Base-by-base conservation (phyloP, 2,797 vertebrate species). In the Poeciliopsis presidionis region DNA sequence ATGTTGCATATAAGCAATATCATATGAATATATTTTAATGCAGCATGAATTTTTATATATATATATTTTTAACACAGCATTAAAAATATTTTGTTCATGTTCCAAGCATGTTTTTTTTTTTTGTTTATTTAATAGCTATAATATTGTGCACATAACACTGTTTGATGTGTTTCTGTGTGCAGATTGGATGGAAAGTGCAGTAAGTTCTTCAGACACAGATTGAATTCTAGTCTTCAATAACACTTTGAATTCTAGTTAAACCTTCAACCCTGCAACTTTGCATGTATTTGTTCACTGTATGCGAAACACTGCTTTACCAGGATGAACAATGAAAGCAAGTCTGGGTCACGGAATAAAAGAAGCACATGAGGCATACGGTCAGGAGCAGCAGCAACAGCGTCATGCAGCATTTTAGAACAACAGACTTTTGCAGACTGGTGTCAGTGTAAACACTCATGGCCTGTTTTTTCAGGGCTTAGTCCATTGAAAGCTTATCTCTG, bases 401-500 rank as follows among this genome's bases (percentile, higher is more conserved):
- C 22, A 25, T 53, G 51, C 39, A 36, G 86, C 84, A 83, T 91
- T 88, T 79, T 90, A 83, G 88, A 90, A 89, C 91, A 94, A 92
- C 93, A 59, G 57, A 59, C n/a, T 59, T 93, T 86, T 92, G 79
- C 78, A 90, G 84, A 73, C 91, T 57, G 91, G 90, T 88, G 85
- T 84, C 77, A 76, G 87, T 84, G 87, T 84, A 78, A 89, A 88
- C 90, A 84, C 88, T 90, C 79, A 80, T 86, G 87, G 83, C 55
- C 46, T 92, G 84, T 90, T 88, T 88, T 87, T 83, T 90, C 88
- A 75, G 57, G 82, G 90, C 82, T 93, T 88, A 91, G 81, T 77
- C 85, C 88, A 86, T 82, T 90, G 84, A 89, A 92, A 91, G 86
- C 87, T 89, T 87, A 86, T 89, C 91, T 87, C 87, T 81, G 85